Base-by-base conservation (phyloP, 1,140 invertebrate species). In the Drosophila sturtevanti region DNA sequence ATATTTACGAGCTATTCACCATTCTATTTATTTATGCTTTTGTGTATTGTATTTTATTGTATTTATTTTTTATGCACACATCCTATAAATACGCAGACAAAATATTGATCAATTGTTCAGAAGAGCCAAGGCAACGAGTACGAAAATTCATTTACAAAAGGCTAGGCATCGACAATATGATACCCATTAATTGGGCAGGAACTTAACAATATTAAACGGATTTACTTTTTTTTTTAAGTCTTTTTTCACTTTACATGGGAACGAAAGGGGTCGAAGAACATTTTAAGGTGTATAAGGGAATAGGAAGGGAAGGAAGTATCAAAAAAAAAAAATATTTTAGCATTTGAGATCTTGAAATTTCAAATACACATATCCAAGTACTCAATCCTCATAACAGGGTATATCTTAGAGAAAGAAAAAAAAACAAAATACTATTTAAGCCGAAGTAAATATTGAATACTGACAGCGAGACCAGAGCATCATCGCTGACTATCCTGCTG, bases 11-110 rank as follows among this genome's bases (percentile, higher is more conserved):
- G 7, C 18, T 59, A 12, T 34, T 68, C 72, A 54, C 72, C 48
- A 9, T 68, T 9, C 31, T 63, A 76, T 35, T 65, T 44, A 27
- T 44, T 51, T 35, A 24, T 51, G 27, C 21, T 10, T 48, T 24
- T 51, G 34, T 51, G 34, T 54, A 59, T 67, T 81, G 64, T 81
- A 41, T 81, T 70, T 78, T 82, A 82, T 81, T 77, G 34, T 78
- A 82, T 81, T 73, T 78, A 69, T 70, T 82, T 78, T 78, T 77
- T 76, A 59, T 63, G 65, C 74, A 78, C 63, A 78, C 79, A 81
- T 74, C 70, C 61, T 51, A 78, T 70, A 74, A 66, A 73, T 67
- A 81, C 68, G 56, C 59, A 41, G 55, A 21, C 27, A 63, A 78
- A 81, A 81, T 78, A 74, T 81, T 81, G 74, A 74, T 73, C 64